A percentile compares a stretch with the other conserved stretches of the same genome.
Conservation (phyloP, 2,797 vertebrate genomes). For the Selene dorsalis region DNA sequence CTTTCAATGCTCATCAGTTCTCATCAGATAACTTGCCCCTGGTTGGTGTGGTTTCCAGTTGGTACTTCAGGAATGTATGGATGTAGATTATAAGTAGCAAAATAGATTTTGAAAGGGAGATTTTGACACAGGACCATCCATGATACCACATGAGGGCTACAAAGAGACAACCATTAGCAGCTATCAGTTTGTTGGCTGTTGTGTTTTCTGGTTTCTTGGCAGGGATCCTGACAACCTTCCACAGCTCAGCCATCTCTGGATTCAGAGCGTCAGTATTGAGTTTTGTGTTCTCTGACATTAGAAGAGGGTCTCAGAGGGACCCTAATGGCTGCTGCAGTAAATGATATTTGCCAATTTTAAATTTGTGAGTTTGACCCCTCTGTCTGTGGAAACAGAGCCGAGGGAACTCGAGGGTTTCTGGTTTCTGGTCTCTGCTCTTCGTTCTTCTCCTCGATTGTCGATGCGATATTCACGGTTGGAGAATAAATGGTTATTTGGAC, state of each 20-base stretch:
- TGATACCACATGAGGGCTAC: conserved; percentile 4
- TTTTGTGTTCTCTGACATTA: conserved; percentile 14
- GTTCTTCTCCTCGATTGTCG: conserved; percentile 48
- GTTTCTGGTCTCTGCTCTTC: conserved; percentile 35
- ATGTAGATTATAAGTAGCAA: background rate
- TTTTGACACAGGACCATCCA: background rate
- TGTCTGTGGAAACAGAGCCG: conserved; percentile 56
- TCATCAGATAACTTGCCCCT: too few species aligned
- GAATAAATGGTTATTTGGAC: conserved; percentile 70
- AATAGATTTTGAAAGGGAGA: conserved; percentile 2
- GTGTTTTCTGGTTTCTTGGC: background rate
- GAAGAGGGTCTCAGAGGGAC: conserved; percentile 36
- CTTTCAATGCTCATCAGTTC: background rate
- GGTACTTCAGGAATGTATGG: background rate
- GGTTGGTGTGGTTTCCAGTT: background rate
- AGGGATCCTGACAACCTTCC: background rate
- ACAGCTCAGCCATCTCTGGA: background rate
- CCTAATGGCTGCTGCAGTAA: conserved; percentile 59
- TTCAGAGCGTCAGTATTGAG: background rate
- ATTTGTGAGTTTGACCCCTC: conserved; percentile 56
- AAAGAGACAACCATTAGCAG: background rate
- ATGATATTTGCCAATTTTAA: conserved; percentile 53
- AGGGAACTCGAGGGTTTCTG: conserved; percentile 37
- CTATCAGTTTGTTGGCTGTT: background rate
- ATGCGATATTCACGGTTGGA: conserved; percentile 42